Evolutionary conservation across 2,113 vertebrate genomes (phyloP).

Genomic region (Sander lucioperca): DNA sequence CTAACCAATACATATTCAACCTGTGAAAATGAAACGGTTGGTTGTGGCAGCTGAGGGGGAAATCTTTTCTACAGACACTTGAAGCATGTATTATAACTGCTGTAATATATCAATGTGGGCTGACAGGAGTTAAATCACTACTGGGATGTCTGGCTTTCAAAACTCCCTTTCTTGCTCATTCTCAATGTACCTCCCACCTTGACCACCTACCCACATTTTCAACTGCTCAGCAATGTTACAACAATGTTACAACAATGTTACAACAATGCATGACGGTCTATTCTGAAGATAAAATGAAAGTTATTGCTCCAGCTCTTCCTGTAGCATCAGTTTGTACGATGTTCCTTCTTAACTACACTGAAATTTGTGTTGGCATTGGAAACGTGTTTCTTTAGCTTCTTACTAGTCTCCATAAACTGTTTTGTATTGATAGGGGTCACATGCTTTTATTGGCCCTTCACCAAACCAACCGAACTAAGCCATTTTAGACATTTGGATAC

Average conservation of each 20-base stretch:
- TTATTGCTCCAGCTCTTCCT: not conserved
- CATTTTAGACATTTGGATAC: too few species aligned
- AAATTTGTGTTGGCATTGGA: not conserved
- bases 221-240: not conserved
- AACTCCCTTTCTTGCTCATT: constrained; percentile 1
- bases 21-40: not conserved
- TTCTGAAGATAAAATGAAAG: not conserved
- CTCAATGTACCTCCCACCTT: constrained; percentile 23
- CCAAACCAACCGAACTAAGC: too few species aligned
- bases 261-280: not conserved
- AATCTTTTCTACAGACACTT: constrained; percentile 17
- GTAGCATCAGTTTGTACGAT: not conserved
- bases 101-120: not conserved
- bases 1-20: not conserved
- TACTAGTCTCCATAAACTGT: not conserved
- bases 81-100: not conserved
- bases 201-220: constrained; percentile 1
- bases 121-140: not conserved
- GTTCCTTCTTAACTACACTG: not conserved
- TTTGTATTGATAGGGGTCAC: too few species aligned
- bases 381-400: not conserved
- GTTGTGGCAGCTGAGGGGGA: constrained; percentile 24
- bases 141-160: not conserved
- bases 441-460: too few species aligned
- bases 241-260: not conserved